These are phyloP conservation scores for Hippasteria phrygiana DNA, from an alignment of 53 echinoderm and acorn worm species.

Conservation along the genomic window DNA sequence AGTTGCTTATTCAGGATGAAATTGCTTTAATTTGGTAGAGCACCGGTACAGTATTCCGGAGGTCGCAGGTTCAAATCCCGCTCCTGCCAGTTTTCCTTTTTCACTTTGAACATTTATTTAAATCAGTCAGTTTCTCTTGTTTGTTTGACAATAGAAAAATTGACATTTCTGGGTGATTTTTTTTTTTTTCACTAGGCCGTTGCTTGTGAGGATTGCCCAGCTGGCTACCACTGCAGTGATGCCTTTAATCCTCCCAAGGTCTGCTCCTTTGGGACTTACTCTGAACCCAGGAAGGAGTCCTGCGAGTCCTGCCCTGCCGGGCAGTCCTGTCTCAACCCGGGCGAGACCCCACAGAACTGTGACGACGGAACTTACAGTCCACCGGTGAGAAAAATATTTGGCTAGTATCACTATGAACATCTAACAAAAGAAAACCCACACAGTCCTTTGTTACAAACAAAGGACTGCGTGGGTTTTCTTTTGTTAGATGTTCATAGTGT, in stretches of 20 bases:
- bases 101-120: no score
- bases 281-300: slow-evolving; percentile 77
- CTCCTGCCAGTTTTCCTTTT: no score
- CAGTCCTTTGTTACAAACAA: no score
- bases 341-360: slow-evolving; percentile 80
- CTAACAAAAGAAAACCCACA: background rate
- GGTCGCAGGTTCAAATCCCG: no score
- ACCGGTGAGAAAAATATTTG: slow-evolving; percentile 73
- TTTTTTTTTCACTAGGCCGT: slow-evolving; percentile 54
- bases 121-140: no score
- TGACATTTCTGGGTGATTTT: background rate
- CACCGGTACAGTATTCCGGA: no score
- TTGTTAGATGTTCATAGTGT: no score
- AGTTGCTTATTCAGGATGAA: no score
- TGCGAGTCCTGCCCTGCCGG: slow-evolving; percentile 89
- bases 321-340: slow-evolving; percentile 92
- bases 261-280: slow-evolving; percentile 91
- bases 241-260: slow-evolving; percentile 78
- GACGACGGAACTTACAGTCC: slow-evolving; percentile 88
- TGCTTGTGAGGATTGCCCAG: slow-evolving; percentile 87
- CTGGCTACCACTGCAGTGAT: slow-evolving; percentile 87
- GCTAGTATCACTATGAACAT: background rate
- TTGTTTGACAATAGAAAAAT: no score
- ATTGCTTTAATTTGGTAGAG: no score
- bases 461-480: no score